Conservation (phyloP, 1,140 invertebrate species). For the Platyscapa corneri region DNA sequence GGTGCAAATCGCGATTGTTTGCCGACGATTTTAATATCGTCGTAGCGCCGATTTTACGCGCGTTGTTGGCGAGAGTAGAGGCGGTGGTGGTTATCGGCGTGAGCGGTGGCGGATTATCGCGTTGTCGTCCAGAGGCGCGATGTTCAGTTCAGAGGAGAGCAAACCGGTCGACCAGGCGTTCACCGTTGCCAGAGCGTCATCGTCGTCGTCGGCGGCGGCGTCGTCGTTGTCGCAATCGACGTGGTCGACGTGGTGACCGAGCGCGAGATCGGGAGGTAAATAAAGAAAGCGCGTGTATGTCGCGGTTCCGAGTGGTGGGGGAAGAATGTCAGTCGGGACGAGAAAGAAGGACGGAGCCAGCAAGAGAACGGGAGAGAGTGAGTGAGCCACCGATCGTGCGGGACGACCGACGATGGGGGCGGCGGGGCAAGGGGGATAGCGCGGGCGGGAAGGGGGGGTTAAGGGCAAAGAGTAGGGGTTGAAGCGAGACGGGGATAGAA, state of each 20-base stretch:
- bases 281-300: constrained; percentile 67
- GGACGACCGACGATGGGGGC: constrained; percentile 41
- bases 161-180: neutral
- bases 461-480: constrained; percentile 51
- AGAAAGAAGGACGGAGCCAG: constrained; percentile 59
- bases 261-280: constrained; percentile 64
- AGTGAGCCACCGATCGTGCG: constrained; percentile 48
- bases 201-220: constrained; percentile 16
- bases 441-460: constrained; percentile 49
- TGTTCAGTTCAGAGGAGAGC: neutral
- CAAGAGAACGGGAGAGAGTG: constrained; percentile 48
- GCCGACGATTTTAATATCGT: constrained; percentile 53
- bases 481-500: constrained; percentile 53
- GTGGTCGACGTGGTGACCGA: constrained; percentile 52
- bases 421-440: constrained; percentile 54
- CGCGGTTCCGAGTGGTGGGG: constrained; percentile 56
- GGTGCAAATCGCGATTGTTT: constrained; percentile 79
- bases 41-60: constrained; percentile 46
- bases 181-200: constrained; percentile 6
- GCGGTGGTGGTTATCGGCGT: constrained; percentile 8
- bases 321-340: constrained; percentile 52
- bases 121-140: no score
- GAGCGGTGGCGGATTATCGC: no score
- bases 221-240: constrained; percentile 40
- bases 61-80: constrained; percentile 37